These are phyloP conservation scores for Polypedilum vanderplanki DNA, from an alignment of 1,140 invertebrate species.

Conservation along the genomic window DNA sequence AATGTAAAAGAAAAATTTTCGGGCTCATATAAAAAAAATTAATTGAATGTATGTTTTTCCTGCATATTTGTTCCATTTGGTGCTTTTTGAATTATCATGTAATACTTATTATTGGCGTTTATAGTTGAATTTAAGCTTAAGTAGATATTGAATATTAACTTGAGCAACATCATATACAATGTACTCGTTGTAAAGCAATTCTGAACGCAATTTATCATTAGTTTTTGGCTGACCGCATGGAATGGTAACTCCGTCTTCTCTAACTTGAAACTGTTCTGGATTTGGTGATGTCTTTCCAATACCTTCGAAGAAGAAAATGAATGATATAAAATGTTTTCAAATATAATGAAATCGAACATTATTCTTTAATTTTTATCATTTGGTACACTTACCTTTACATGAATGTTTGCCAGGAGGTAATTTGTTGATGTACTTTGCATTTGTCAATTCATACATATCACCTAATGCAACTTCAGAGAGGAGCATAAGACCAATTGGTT, in stretches of 20 bases:
- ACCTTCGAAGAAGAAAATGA: slow-evolving; percentile 43
- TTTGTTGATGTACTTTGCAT: slow-evolving; percentile 69
- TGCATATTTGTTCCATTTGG: no score
- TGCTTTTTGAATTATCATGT: no score
- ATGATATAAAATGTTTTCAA: slow-evolving; percentile 46
- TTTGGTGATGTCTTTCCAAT: slow-evolving; percentile 9
- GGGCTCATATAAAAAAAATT: no score
- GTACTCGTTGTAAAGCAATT: slow-evolving; percentile 81
- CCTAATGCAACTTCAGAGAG: slow-evolving; percentile 95
- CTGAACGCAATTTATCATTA: slow-evolving; percentile 43
- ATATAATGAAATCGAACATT: no score
- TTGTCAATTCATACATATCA: slow-evolving; percentile 69
- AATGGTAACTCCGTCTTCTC: slow-evolving; percentile 60
- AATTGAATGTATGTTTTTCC: no score
- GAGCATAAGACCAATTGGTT: slow-evolving; percentile 73
- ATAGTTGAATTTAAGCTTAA: slow-evolving; percentile 74
- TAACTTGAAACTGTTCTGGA: slow-evolving; percentile 31
- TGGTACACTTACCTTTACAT: slow-evolving; percentile 65
- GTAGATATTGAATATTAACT: slow-evolving; percentile 72
- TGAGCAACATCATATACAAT: slow-evolving; percentile 90
- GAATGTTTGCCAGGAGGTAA: slow-evolving; percentile 71
- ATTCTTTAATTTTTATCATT: no score
- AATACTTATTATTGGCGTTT: slow-evolving; percentile 36
- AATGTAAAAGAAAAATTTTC: no score
- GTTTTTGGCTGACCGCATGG: slow-evolving; percentile 61